Percentiles rank a stretch among this genome's conserved stretches.
phyloP scores from a whole-genome alignment of 2,113 vertebrate genomes.

The Atractosteus spatula region DNA sequence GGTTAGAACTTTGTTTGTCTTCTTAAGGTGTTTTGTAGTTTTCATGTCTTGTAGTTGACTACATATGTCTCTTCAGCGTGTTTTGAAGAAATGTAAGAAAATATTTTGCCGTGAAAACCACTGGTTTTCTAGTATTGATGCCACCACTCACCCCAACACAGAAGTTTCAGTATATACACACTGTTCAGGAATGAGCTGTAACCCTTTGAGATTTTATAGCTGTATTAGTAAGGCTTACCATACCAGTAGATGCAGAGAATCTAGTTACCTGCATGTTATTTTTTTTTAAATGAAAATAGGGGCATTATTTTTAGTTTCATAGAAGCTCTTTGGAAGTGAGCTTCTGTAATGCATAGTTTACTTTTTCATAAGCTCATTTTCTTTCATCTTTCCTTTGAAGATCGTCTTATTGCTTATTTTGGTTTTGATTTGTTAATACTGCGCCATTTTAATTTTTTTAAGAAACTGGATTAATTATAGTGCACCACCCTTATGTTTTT shows the following conservation, averaged over 20 bases:
- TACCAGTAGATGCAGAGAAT: not conserved
- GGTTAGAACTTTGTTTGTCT: slow-evolving; percentile 1
- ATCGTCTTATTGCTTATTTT: not conserved
- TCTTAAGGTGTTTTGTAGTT: not conserved
- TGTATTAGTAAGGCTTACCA: not conserved
- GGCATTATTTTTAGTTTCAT: slow-evolving; percentile 2
- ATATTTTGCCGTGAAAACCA: no score
- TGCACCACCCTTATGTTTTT: slow-evolving; percentile 14
- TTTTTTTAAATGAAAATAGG: not conserved
- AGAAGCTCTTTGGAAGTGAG: not conserved
- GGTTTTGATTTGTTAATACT: not conserved
- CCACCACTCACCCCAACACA: no score
- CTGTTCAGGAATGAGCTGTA: no score
- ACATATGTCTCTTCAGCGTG: not conserved
- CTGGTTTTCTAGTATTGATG: no score
- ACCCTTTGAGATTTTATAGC: no score
- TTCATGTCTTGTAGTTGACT: slow-evolving; percentile 9
- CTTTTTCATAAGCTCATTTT: not conserved
- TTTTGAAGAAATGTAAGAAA: slow-evolving; percentile 5
- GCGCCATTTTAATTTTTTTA: not conserved
- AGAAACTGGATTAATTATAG: slow-evolving; percentile 8
- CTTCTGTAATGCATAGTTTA: not conserved
- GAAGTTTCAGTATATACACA: no score
- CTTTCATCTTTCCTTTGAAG: not conserved
- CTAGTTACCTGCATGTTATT: not conserved